These are phyloP conservation scores for Hydrocynus forskahlii DNA, from an alignment of 2,797 vertebrate species.

Conservation along the genomic window DNA sequence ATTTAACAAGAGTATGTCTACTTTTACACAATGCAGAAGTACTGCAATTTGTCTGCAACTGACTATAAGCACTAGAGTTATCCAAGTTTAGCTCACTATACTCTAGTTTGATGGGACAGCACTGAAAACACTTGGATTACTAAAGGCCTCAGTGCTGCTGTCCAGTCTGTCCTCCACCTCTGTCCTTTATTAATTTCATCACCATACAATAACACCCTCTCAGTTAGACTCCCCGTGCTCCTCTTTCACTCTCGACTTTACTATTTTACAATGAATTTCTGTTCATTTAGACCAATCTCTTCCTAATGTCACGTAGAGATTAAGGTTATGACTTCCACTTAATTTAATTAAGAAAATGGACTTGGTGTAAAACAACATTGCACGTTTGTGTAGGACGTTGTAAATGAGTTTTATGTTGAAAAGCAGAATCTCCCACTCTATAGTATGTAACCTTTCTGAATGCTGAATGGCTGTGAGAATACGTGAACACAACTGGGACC, in stretches of 20 bases:
- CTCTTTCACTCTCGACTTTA: not conserved
- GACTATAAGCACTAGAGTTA: not conserved
- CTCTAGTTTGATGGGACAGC: not conserved
- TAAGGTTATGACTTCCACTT: not conserved
- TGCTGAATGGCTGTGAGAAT: too few relatives aligned
- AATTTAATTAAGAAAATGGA: not conserved
- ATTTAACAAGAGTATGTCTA: too few relatives aligned
- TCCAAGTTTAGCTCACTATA: not conserved
- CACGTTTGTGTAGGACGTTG: not conserved
- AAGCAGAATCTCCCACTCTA: not conserved
- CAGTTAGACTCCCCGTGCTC: not conserved
- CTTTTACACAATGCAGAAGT: too few relatives aligned
- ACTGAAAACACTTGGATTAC: not conserved
- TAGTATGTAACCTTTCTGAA: not conserved
- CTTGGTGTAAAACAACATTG: not conserved
- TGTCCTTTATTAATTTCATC: slow-evolving; percentile 3
- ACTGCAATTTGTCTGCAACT: too few relatives aligned
- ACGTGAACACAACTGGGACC: too few relatives aligned
- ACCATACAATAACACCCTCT: slow-evolving; percentile 14
- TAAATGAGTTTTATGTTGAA: not conserved
- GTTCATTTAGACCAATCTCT: not conserved
- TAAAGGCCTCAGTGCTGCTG: not conserved
- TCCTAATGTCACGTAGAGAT: not conserved
- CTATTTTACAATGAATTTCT: not conserved
- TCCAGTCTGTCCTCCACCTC: not conserved